A percentile compares a stretch with the other conserved stretches of the same genome.
Evolutionary conservation across 2,888 invertebrate species (phyloP).

Genomic region (Acleris emargana): DNA sequence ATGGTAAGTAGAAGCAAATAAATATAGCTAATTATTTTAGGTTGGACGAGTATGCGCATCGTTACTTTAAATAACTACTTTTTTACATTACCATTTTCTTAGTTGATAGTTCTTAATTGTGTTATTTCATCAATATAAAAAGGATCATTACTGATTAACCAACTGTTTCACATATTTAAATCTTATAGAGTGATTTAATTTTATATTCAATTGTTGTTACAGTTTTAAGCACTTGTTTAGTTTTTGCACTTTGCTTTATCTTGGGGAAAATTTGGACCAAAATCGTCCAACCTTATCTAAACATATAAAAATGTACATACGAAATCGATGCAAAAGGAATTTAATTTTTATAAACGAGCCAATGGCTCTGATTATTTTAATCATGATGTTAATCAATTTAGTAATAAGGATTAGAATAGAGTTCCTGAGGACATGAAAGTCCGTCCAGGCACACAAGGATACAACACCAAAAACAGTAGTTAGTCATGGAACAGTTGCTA

Average conservation of each 20-base stretch:
- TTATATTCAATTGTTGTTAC: not conserved
- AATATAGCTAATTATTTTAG: slow-evolving; percentile 38
- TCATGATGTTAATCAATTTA: slow-evolving; percentile 28
- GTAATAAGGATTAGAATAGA: slow-evolving; percentile 54
- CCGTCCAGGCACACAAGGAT: slow-evolving; percentile 79
- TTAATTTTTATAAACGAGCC: slow-evolving; percentile 53
- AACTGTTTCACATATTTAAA: not conserved
- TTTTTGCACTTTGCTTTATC: slow-evolving; percentile 10
- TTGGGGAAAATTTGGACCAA: slow-evolving; percentile 30
- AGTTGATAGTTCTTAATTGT: no score
- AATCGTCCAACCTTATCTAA: slow-evolving; percentile 30
- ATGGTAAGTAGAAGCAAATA: slow-evolving; percentile 40
- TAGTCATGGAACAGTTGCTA: slow-evolving; percentile 57
- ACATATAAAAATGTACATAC: slow-evolving; percentile 52
- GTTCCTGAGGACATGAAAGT: slow-evolving; percentile 77
- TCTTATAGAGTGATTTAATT: not conserved
- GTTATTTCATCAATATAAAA: no score
- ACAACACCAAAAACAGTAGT: slow-evolving; percentile 81
- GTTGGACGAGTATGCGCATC: slow-evolving; percentile 17
- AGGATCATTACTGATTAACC: no score
- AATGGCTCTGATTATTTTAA: slow-evolving; percentile 23
- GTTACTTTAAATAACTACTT: not conserved
- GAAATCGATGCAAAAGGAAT: slow-evolving; percentile 72
- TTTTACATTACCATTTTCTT: not conserved
- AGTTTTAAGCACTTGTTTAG: slow-evolving; percentile 24